These are phyloP conservation scores for Hippocampus abdominalis DNA, from an alignment of 2,113 vertebrate species.

Conservation along the genomic window DNA sequence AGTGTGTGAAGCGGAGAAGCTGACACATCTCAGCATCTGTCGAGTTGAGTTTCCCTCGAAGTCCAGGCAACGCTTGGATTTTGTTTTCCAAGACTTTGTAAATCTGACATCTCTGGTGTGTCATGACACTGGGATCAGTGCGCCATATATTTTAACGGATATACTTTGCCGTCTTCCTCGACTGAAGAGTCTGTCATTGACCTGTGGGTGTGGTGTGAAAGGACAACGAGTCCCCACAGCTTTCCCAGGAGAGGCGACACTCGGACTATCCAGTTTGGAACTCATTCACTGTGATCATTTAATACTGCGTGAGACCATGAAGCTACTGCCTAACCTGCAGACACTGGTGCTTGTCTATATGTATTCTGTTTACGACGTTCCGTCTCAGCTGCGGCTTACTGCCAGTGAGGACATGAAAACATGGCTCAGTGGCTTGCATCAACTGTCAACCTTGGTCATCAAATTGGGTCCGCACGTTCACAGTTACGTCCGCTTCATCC, in stretches of 20 bases:
- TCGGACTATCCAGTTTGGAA: slow-evolving; percentile 48
- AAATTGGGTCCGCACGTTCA: slow-evolving; percentile 31
- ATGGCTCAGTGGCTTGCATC: slow-evolving; percentile 46
- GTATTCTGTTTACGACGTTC: neutral
- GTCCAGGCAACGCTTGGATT: neutral
- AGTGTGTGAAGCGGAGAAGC: slow-evolving; percentile 9
- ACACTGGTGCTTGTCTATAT: slow-evolving; percentile 38
- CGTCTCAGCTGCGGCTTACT: neutral
- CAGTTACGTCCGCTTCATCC: slow-evolving; percentile 33
- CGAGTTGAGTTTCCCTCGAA: neutral
- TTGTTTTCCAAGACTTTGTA: slow-evolving; percentile 23
- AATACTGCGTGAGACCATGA: slow-evolving; percentile 23
- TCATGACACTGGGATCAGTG: slow-evolving; percentile 5
- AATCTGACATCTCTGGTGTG: slow-evolving; percentile 41
- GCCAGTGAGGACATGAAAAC: slow-evolving; percentile 6
- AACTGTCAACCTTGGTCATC: slow-evolving; percentile 36
- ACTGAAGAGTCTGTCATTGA: slow-evolving; percentile 49
- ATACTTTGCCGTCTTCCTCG: slow-evolving; percentile 31
- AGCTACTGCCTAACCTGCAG: slow-evolving; percentile 33
- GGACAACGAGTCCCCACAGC: neutral
- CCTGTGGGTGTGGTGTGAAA: neutral
- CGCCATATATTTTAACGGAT: neutral
- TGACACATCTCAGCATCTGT: slow-evolving; percentile 56
- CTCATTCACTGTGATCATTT: slow-evolving; percentile 27
- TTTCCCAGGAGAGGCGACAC: neutral